Conservation (phyloP, 2,888 invertebrate species). For the Psococerastis gibbosa region DNA sequence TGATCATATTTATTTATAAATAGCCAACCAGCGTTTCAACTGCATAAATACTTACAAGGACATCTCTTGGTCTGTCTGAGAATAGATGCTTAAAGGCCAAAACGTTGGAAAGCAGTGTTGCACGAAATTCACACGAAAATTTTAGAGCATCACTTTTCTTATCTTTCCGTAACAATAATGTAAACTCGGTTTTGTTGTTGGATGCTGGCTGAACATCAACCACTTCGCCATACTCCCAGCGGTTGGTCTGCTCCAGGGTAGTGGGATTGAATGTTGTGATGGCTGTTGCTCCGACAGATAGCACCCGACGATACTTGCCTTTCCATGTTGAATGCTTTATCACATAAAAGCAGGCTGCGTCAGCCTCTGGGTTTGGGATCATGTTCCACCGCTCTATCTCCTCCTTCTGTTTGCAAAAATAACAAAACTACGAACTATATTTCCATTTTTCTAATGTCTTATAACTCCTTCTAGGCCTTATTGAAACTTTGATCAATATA, state of each 20-base stretch:
- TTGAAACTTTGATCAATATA: too few species aligned
- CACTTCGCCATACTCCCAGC: constrained; percentile 73
- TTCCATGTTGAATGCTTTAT: constrained; percentile 94
- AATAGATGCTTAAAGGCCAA: constrained; percentile 61
- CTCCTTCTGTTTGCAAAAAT: not conserved
- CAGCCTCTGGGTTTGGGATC: constrained; percentile 23
- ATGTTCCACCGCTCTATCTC: not conserved
- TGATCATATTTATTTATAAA: too few species aligned
- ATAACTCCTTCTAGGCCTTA: too few species aligned
- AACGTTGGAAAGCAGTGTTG: constrained; percentile 81
- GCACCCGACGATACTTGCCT: constrained; percentile 94
- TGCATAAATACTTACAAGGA: constrained; percentile 37
- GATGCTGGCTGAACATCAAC: constrained; percentile 39
- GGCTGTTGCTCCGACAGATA: constrained; percentile 87
- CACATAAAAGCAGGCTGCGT: constrained; percentile 91
- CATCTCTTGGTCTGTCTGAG: constrained; percentile 61
- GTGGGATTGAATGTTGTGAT: constrained; percentile 95
- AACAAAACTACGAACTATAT: too few species aligned
- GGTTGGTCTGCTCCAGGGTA: constrained; percentile 78
- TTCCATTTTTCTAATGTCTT: too few species aligned
- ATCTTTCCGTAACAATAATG: constrained; percentile 70
- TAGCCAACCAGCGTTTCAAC: too few species aligned
- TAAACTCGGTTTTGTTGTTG: constrained; percentile 37
- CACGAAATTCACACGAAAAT: constrained; percentile 89
- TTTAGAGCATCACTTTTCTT: constrained; percentile 86